Base-by-base conservation (phyloP, 2,888 invertebrate genomes). In the Agonopterix subpropinquella region DNA sequence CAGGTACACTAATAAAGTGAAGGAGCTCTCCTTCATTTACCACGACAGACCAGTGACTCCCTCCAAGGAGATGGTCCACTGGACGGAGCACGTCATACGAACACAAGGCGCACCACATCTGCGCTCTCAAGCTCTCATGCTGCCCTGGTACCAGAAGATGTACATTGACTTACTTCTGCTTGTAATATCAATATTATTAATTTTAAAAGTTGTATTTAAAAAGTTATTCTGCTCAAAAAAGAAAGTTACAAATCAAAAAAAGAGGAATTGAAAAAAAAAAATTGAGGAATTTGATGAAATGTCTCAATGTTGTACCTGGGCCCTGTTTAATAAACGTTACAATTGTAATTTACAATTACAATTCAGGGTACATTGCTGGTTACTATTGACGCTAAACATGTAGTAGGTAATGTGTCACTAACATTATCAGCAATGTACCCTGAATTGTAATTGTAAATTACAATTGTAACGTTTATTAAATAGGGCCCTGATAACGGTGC, bases 41-140 rank as follows among this genome's bases (percentile, higher is more conserved):
- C 65, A 62, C 50, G 56, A 60, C 41, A 51, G 63, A 3, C 36
- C 54, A 7, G 50, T 51, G 4, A 11, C 58, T 1, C 62, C 65
- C 8, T 53, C 51, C 18, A 46, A 44, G 8, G 62, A 62, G 47
- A 13, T 65, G 41, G 55, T 55, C 36, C 54, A 61, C 45, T 64
- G 65, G 64, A 56, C 59, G 39, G 52, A 56, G 5, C 59, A 64
- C 36, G 64, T 62, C 18, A 47, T 56, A 3, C 37, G 43, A 5
- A 63, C 64, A 0, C 41, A 49, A 5, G 64, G 63, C 3, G 63
- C 64, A 1, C 49, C 43, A 18, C 58, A 60, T 47, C 49, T 60
- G 11, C 53, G 60, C 10, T 60, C 58, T 10, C 55, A 54, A 7
- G 57, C 57, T 2, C 43, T 55, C 8, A 10, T 51, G 43, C 15